Evolutionary conservation across 2,797 vertebrate genomes (phyloP).

Genomic region (Alauda arvensis): DNA sequence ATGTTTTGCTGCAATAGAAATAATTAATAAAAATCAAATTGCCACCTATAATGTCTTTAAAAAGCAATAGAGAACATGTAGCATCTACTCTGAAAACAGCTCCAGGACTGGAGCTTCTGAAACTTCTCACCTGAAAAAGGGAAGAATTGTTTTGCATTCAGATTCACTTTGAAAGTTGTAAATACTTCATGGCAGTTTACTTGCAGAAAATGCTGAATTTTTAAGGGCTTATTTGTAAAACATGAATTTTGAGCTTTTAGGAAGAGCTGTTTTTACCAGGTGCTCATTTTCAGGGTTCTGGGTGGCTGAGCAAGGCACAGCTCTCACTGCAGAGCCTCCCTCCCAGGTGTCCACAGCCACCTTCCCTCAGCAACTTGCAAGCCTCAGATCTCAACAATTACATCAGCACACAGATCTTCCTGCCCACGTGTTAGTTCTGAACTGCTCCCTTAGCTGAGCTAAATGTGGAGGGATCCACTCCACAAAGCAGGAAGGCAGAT

Average conservation of each 20-base stretch:
- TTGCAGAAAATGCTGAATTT: constrained; percentile 21
- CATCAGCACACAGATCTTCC: neutral
- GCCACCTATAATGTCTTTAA: constrained; percentile 47
- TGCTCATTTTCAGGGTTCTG: neutral
- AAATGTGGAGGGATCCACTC: neutral
- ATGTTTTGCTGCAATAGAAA: constrained; percentile 37
- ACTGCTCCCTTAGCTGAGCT: neutral
- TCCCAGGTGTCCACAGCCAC: neutral
- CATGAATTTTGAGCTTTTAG: constrained; percentile 5
- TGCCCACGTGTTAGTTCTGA: rapidly evolving
- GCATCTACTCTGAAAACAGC: neutral
- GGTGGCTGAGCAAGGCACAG: neutral
- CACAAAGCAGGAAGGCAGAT: neutral
- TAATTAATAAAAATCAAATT: constrained; percentile 64
- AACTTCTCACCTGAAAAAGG: constrained; percentile 26
- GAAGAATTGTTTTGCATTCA: constrained; percentile 11
- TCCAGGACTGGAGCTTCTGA: neutral
- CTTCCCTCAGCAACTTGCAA: neutral
- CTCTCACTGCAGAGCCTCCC: neutral
- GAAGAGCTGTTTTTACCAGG: neutral
- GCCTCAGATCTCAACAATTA: too few species aligned
- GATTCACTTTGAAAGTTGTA: constrained; percentile 10
- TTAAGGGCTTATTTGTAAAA: constrained; percentile 45
- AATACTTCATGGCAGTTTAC: constrained; percentile 41
- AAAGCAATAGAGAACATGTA: constrained; percentile 5